Evolutionary conservation across 1,140 invertebrate species (phyloP), one percentile per base, ranked within the genome.

Genomic region (Bombus balteatus): DNA sequence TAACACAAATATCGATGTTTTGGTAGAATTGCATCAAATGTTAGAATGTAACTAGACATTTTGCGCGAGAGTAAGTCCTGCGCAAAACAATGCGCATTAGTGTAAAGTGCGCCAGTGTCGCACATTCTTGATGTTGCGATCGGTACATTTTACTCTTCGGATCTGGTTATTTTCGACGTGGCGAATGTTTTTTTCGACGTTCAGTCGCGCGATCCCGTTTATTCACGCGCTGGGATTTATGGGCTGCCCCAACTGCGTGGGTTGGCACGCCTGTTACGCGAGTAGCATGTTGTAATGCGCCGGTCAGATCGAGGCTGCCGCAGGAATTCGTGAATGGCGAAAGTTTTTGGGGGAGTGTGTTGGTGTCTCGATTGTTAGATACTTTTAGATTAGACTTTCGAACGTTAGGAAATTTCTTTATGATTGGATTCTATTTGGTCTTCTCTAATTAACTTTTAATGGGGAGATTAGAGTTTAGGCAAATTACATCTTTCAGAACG

Each of bases 221-320:
- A 41, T 37, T 66, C 34, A 22, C 41, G 39, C 18, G 28, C 0
- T 34, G 34, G 62, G 81, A 83, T 83, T 83, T 83, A 83, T 70
- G 57, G 28, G 34, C 53, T 0, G 43, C 22, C 43, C 8, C 6
- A 13, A 15, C 1, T 9, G 81, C 65, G 81, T 83, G 81, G 81
- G 81, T 75, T n/a, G 39, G 57, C 71, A 57, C 47, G 75, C 57
- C 72, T 82, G 70, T 82, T 74, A 82, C 47, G 53, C 18, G 41
- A 25, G 1, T 76, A n/a, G 32, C 41, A 47, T 37, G 81, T 34
- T 66, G 81, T 70, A 83, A 83, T 68, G 32, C 9, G 13, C 37
- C n/a, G 41, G 39, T 9, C 57, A 25, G 37, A 25, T 39, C 37
- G 28, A 62, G 57, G 71, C n/a, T 72, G n/a, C 8, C 13, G 41